Base-by-base conservation (phyloP, 1,140 invertebrate species). In the Lasioglossum albipes region DNA sequence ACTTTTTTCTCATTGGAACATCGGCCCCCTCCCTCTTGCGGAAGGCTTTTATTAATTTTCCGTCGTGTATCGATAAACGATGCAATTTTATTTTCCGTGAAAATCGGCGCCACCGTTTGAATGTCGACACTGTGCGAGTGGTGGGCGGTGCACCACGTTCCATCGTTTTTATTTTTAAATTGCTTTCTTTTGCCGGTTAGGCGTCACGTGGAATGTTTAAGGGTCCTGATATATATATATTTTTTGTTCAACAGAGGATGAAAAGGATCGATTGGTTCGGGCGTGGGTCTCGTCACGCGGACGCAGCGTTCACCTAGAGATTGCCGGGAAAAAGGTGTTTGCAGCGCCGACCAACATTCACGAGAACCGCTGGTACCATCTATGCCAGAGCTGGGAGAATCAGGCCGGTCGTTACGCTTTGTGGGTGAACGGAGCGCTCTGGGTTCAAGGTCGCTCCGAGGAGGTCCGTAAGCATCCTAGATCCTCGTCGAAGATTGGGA, bases 351-450 rank as follows among this genome's bases (percentile, higher is more conserved):
- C 94, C 12, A 89, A 93, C 52, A 87, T 96, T 20, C 77, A 85
- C 31, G 94, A 94, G 81, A 92, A 95, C 84, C 90, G 92, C 2
- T 96, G 95, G 95, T 94, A 95, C 71, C 95, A 96, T 86, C 85
- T 96, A n/a, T 96, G 95, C 82, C 90, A 95, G 70, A 95, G 95
- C 65, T 96, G 95, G 94, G 94, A 95, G 70, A 94, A 94, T 7
- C 89, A 91, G 54, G 91, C 91, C 64, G 95, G 94, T n/a, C 92
- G 92, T 7, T 96, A 95, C 93, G 94, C 93, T 52, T 85, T 95
- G 6, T 95, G 95, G 90, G 83, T 95, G 41, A 94, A 96, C 89
- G 94, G 95, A 9, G 93, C 92, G 79, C 91, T 95, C 18, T 80
- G 89, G 61, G 90, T 89, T 27, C 93, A 94, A 79, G 95, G 94